Conservation (phyloP, 1,140 invertebrate genomes). For the Musca domestica region DNA sequence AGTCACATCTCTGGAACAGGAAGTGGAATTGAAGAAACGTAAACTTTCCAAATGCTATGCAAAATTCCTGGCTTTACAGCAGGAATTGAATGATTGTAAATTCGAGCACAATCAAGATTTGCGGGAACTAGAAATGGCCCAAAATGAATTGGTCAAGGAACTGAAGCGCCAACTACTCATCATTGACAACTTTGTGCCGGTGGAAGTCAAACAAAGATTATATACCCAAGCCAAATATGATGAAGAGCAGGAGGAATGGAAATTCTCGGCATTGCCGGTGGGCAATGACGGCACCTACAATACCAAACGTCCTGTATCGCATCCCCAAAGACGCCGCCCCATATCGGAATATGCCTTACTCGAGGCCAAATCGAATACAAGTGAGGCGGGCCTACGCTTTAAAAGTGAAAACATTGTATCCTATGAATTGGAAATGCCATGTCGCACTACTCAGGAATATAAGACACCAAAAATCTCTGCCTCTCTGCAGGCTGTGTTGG, state of each 20-base stretch:
- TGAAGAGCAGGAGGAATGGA: slow-evolving; percentile 87
- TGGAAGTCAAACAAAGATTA: slow-evolving; percentile 84
- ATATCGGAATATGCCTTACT: slow-evolving; percentile 72
- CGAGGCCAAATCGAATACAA: slow-evolving; percentile 57
- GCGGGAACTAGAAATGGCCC: slow-evolving; percentile 76
- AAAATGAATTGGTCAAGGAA: slow-evolving; percentile 75
- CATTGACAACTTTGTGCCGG: slow-evolving; percentile 96
- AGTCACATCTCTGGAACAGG: slow-evolving; percentile 83
- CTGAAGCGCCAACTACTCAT: slow-evolving; percentile 82
- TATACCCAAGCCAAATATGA: slow-evolving; percentile 76
- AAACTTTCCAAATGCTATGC: slow-evolving; percentile 70
- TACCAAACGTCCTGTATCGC: slow-evolving; percentile 64
- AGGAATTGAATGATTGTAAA: slow-evolving; percentile 80
- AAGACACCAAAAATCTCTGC: slow-evolving; percentile 69
- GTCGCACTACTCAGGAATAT: slow-evolving; percentile 77
- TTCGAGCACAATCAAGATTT: slow-evolving; percentile 78
- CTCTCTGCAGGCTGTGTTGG: slow-evolving; percentile 70
- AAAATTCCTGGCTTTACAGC: slow-evolving; percentile 57
- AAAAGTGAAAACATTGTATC: slow-evolving; percentile 81
- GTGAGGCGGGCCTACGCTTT: slow-evolving; percentile 60
- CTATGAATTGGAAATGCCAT: slow-evolving; percentile 77
- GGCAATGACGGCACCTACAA: slow-evolving; percentile 52
- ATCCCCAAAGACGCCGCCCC: slow-evolving; percentile 64
- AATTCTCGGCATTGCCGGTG: slow-evolving; percentile 55
- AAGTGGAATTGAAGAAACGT: slow-evolving; percentile 89